Conservation (phyloP, 2,797 vertebrate genomes). For the Myotis planiceps region DNA sequence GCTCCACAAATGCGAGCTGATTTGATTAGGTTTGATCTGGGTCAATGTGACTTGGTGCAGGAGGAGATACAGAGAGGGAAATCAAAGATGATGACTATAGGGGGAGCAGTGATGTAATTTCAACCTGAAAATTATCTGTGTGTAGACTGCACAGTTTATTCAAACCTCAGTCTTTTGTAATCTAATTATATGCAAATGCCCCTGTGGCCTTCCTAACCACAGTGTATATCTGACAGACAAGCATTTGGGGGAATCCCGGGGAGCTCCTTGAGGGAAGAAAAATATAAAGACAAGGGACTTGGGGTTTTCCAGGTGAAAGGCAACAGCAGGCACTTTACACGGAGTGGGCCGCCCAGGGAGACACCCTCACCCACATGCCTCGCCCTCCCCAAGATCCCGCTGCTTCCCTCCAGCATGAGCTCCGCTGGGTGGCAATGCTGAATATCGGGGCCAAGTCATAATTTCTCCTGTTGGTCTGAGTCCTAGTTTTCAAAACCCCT, state of each 20-base stretch:
- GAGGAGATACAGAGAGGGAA: conserved; percentile 56
- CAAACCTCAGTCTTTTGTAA: conserved; percentile 60
- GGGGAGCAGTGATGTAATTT: conserved; percentile 42
- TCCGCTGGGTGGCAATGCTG: background rate
- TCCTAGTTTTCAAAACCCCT: background rate
- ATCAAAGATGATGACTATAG: conserved; percentile 50
- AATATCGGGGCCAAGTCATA: background rate
- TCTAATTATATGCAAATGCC: conserved; percentile 54
- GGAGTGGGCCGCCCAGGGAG: background rate
- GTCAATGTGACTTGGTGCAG: conserved; percentile 55
- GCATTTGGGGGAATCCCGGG: background rate
- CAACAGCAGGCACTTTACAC: background rate
- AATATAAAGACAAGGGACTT: background rate
- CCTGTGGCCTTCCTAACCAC: conserved; percentile 2
- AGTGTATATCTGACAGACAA: background rate
- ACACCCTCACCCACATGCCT: no score
- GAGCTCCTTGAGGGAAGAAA: background rate
- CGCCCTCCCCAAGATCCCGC: background rate
- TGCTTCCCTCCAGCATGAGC: background rate
- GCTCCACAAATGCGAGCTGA: background rate
- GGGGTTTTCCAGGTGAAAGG: background rate
- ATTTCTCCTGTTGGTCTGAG: background rate
- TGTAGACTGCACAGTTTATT: conserved; percentile 57
- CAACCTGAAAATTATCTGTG: conserved; percentile 66
- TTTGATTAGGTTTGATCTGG: conserved; percentile 61